A percentile compares a stretch with the other conserved stretches of the same genome.
phyloP scores from a whole-genome alignment of 2,797 vertebrate species.

The Eulemur coronatus region DNA sequence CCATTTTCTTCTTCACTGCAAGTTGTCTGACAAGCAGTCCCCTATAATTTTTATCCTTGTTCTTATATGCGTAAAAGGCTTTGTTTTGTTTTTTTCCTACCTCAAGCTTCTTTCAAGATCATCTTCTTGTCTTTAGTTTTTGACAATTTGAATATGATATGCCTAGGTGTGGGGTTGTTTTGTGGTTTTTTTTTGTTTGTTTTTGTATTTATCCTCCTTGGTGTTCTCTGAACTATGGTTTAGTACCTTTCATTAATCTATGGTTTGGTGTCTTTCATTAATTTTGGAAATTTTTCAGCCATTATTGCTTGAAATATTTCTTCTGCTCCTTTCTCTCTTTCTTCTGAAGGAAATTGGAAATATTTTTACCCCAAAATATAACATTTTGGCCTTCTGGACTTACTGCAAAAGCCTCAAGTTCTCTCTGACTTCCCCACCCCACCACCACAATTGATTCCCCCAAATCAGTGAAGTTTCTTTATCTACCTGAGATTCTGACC shows the following conservation, averaged over 20 bases:
- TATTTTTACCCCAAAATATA: not conserved
- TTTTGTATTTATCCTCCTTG: not conserved
- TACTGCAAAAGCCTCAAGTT: not conserved
- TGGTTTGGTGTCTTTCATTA: not conserved
- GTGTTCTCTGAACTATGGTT: not conserved
- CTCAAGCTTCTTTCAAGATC: not conserved
- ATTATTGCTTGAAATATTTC: conserved; percentile 1
- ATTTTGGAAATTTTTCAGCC: not conserved
- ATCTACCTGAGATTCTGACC: too few relatives aligned
- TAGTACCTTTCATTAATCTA: not conserved
- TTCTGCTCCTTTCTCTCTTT: not conserved
- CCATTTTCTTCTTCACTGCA: not conserved
- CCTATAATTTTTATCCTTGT: not conserved
- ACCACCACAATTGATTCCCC: not conserved
- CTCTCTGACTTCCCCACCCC: not conserved
- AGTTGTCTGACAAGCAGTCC: not conserved
- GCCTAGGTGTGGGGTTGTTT: too few relatives aligned
- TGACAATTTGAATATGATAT: not conserved
- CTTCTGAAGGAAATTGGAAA: not conserved
- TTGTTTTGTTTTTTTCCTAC: not conserved
- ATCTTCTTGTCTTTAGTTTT: not conserved
- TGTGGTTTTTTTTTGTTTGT: not conserved
- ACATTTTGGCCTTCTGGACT: not conserved
- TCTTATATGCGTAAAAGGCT: not conserved
- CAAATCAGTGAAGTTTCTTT: not conserved